A percentile compares a stretch with the other conserved stretches of the same genome.
phyloP scores from a whole-genome alignment of 2,797 vertebrate genomes.

The Molossus molossus region DNA sequence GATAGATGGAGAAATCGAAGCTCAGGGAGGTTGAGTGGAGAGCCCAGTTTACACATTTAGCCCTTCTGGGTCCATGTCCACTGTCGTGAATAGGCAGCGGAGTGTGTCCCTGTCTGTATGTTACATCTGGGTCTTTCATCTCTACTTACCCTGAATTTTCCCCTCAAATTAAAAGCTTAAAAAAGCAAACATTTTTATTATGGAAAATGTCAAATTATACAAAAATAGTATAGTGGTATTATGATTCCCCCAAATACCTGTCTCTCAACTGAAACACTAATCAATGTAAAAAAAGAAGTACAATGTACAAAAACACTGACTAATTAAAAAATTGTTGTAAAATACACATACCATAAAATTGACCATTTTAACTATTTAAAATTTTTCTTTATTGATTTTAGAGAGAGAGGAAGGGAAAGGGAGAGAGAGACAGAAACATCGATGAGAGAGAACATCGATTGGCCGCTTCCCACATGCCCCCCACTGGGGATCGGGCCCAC shows the following conservation, averaged over 20 bases:
- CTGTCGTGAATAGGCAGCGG: not conserved
- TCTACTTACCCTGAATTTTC: not conserved
- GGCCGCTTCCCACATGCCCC: too few relatives aligned
- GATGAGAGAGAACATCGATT: too few relatives aligned
- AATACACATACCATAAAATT: not conserved
- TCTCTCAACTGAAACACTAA: not conserved
- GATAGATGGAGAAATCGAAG: not conserved
- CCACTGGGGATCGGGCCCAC: too few relatives aligned
- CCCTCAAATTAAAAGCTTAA: constrained; percentile 7
- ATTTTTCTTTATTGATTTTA: too few relatives aligned
- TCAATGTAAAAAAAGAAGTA: not conserved
- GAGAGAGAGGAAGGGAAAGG: too few relatives aligned
- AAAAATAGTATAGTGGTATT: not conserved
- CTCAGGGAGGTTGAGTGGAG: too few relatives aligned
- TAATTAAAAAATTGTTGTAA: not conserved
- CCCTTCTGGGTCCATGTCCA: not conserved
- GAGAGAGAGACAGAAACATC: too few relatives aligned
- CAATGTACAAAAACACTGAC: not conserved
- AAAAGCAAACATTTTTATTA: not conserved
- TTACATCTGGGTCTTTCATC: too few relatives aligned
- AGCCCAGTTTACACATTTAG: not conserved
- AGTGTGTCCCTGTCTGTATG: too few relatives aligned
- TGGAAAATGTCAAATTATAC: not conserved
- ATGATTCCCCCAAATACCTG: not conserved
- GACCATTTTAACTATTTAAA: not conserved